Conservation (phyloP, 2,113 vertebrate genomes). For the Dermatemys mawii region DNA sequence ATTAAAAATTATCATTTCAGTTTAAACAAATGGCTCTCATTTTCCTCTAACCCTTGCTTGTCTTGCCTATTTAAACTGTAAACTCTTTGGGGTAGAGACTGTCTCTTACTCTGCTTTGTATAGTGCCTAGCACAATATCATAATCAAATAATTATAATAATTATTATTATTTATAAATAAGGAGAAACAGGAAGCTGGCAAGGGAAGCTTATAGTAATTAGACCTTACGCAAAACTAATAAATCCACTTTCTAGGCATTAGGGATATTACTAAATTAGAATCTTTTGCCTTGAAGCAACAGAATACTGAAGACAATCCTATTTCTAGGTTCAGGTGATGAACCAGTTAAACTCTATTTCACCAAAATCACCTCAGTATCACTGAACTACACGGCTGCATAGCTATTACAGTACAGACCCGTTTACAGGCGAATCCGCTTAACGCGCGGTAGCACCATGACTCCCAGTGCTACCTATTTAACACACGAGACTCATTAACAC, state of each 20-base stretch:
- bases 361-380: not conserved
- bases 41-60: not conserved
- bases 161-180: not conserved
- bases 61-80: not conserved
- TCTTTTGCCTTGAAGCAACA: not conserved
- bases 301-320: not conserved
- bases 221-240: not conserved
- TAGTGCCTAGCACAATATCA: not conserved
- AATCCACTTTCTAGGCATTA: not conserved
- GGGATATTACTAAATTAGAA: not conserved
- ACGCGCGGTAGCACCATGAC: too few species aligned
- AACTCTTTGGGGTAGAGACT: not conserved
- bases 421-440: too few species aligned
- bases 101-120: not conserved
- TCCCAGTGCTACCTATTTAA: too few species aligned
- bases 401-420: too few species aligned
- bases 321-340: not conserved
- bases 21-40: not conserved
- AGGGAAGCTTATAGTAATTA: not conserved
- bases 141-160: not conserved
- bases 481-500: too few species aligned
- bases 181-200: not conserved
- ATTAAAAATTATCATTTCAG: not conserved
- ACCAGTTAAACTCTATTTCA: not conserved
- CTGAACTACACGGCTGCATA: not conserved